Conservation (phyloP, 2,113 vertebrate species). For the Ranitomeya variabilis region DNA sequence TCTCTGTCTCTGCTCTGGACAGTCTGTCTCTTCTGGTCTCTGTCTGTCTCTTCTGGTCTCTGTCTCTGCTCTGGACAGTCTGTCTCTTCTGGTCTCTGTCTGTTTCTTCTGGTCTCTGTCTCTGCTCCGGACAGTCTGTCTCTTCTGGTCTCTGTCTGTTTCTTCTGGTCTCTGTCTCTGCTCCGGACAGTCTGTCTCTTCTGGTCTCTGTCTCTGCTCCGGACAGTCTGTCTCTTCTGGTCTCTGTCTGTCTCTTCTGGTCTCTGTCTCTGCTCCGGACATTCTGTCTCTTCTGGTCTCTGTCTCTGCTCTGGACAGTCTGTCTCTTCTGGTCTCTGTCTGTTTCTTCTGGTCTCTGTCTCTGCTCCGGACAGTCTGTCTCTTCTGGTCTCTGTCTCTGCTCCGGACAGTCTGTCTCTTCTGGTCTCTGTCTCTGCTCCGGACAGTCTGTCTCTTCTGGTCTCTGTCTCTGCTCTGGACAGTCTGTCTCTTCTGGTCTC, state of each 20-base stretch:
- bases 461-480: background rate
- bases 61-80: too few relatives aligned
- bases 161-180: background rate
- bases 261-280: too few relatives aligned
- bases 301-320: background rate
- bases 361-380: background rate
- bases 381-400: too few relatives aligned
- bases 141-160: background rate
- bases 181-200: background rate
- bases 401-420: background rate
- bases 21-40: too few relatives aligned
- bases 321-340: background rate
- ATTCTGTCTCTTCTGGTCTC: background rate
- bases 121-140: background rate
- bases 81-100: slow-evolving; percentile 6
- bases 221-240: background rate
- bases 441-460: background rate
- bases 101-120: too few relatives aligned
- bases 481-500: too few relatives aligned
- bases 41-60: too few relatives aligned
- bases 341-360: background rate
- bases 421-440: background rate
- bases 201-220: background rate
- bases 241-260: background rate
- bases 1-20: too few relatives aligned